A percentile compares a stretch with the other conserved stretches of the same genome.
Evolutionary conservation across 1,140 invertebrate species (phyloP).

Genomic region (Adoxophyes honmai): DNA sequence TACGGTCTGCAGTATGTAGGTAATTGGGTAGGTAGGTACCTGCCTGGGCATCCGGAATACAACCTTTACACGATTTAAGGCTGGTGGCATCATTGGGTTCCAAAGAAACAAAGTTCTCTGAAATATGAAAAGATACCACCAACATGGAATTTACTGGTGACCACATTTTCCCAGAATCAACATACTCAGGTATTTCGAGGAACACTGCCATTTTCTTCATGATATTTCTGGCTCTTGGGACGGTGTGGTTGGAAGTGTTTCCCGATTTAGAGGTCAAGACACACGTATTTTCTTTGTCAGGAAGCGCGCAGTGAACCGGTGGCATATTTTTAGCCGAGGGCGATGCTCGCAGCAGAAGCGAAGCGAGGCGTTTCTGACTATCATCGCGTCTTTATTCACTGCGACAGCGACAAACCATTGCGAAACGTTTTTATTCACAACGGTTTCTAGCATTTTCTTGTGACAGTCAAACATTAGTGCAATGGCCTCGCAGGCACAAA

Average conservation of each 20-base stretch:
- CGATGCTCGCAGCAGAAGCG: conserved; percentile 41
- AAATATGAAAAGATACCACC: too few species aligned
- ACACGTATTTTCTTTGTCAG: conserved; percentile 61
- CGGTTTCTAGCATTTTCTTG: not conserved
- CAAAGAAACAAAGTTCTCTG: not conserved
- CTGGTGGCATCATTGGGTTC: not conserved
- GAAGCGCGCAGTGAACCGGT: conserved; percentile 53
- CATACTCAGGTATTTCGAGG: not conserved
- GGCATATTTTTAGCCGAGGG: conserved; percentile 68
- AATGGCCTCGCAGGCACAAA: too few species aligned
- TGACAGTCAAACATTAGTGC: too few species aligned
- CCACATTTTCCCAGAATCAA: too few species aligned
- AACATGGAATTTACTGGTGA: too few species aligned
- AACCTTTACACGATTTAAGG: not conserved
- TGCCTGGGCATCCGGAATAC: not conserved
- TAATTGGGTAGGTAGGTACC: too few species aligned
- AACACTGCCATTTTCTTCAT: conserved; percentile 1
- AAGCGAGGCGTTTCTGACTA: conserved; percentile 36
- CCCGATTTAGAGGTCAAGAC: conserved; percentile 50
- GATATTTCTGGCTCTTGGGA: conserved; percentile 5
- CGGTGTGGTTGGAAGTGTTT: conserved; percentile 29
- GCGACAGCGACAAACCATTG: conserved; percentile 20
- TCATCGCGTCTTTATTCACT: conserved; percentile 39
- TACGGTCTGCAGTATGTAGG: too few species aligned
- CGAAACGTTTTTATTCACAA: not conserved